These are phyloP conservation scores for Momotus momota DNA, from an alignment of 2,797 vertebrate species.

Conservation along the genomic window DNA sequence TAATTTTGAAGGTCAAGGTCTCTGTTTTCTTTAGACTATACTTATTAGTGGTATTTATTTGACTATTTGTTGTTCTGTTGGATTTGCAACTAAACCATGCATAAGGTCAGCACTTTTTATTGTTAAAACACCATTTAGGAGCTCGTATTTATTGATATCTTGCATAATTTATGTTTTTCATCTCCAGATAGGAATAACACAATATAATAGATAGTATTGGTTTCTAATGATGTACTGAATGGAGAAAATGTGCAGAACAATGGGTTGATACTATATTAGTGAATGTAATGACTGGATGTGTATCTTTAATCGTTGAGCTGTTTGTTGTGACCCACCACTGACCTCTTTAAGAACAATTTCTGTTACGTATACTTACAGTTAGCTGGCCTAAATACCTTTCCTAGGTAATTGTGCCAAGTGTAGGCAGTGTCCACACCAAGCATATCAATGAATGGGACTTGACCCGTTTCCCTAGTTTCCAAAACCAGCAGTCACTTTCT, in stretches of 20 bases:
- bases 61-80: conserved; percentile 71
- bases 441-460: not conserved
- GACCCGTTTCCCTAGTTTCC: not conserved
- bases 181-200: conserved; percentile 14
- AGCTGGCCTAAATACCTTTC: not conserved
- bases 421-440: not conserved
- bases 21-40: not conserved
- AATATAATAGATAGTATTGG: not conserved
- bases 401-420: not conserved
- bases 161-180: conserved; percentile 81
- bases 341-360: conserved; percentile 41
- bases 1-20: not conserved
- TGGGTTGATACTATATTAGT: not conserved
- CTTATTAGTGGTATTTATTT: not conserved
- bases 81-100: conserved; percentile 80
- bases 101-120: conserved; percentile 83
- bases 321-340: conserved; percentile 38
- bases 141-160: conserved; percentile 87
- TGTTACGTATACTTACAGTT: not conserved
- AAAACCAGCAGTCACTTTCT: not conserved
- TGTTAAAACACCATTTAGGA: conserved; percentile 85
- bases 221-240: not conserved
- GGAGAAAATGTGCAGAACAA: conserved; percentile 5
- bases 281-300: not conserved
- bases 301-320: conserved; percentile 16